A percentile compares a stretch with the other conserved stretches of the same genome.
phyloP scores from a whole-genome alignment of 1,140 invertebrate species.

The Ceratina australensis region DNA sequence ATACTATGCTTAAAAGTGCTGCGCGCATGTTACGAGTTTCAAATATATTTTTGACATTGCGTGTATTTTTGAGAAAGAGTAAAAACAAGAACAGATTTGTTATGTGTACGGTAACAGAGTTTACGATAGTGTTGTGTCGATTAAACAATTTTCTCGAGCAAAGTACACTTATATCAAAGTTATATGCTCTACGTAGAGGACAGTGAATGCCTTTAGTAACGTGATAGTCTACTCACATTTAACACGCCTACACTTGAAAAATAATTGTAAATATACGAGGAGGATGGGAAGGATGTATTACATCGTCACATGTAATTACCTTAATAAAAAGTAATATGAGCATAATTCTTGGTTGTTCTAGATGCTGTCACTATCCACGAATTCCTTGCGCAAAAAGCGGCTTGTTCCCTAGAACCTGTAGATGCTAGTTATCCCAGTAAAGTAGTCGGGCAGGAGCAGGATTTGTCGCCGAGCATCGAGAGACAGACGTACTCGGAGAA shows the following conservation, averaged over 20 bases:
- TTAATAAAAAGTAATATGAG: conserved; percentile 74
- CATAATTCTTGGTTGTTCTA: conserved; percentile 78
- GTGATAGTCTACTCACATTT: no score
- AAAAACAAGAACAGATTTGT: conserved; percentile 35
- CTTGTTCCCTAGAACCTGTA: conserved; percentile 77
- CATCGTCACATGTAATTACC: conserved; percentile 40
- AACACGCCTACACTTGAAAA: no score
- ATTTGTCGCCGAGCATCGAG: conserved; percentile 70
- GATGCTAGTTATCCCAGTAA: conserved; percentile 78
- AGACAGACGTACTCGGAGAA: conserved; percentile 78
- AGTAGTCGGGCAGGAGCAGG: conserved; percentile 68
- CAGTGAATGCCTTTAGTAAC: no score
- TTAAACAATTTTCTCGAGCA: background rate
- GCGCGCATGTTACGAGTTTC: conserved; percentile 26
- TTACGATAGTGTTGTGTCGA: conserved; percentile 22
- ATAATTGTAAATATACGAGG: conserved; percentile 28
- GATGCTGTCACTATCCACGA: conserved; percentile 76
- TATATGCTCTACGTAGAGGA: no score
- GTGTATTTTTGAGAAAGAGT: conserved; percentile 1
- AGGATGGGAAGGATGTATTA: conserved; percentile 37
- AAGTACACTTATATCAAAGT: no score
- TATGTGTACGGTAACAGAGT: conserved; percentile 56
- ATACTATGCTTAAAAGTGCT: conserved; percentile 48
- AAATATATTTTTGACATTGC: conserved; percentile 30
- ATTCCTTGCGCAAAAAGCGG: conserved; percentile 76